Evolutionary conservation across 1,140 invertebrate species (phyloP), one percentile per base, ranked within the genome.

Genomic region (Heliconius hewitsoni): DNA sequence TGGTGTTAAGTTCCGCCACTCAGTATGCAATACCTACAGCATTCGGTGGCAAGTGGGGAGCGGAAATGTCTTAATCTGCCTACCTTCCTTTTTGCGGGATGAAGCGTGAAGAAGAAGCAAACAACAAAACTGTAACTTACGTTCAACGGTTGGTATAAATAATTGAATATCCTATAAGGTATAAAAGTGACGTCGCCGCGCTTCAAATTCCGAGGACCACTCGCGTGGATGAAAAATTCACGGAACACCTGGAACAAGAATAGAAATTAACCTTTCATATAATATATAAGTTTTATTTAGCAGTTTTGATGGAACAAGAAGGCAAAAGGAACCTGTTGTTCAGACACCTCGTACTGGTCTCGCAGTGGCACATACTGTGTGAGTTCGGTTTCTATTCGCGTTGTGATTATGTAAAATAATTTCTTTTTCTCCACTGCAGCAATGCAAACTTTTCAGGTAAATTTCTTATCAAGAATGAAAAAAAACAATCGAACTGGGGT

Each of bases 181-280:
- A 93, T 77, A n/a, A 92, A 75, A 9, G 86, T 75, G 16, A 82
- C 46, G 73, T 93, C 92, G 0, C 92, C 92, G 13, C 88, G 85
- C 27, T 83, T 73, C 30, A 93, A 71, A 0, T 83, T 80, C 8
- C 82, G 82, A 0, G 92, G 86, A 5, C 83, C 77, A 83, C 91
- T 89, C 1, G 89, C 90, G 82, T 93, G 92, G 76, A 93, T 89
- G 86, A 93, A 93, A 77, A 93, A 89, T 39, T 92, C 90, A 0
- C 92, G 89, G 82, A 93, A 93, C 8, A 93, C 92, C 92, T 93
- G 78, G 13, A 30, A 3, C 2, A n/a, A 4, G 55, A 42, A 42
- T 52, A 2, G 18, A 4, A 52, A 52, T 18, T 5, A 6, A 52
- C 16, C 6, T 52, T 52, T 13, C 42, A 46, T 46, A 46, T 4